These are phyloP conservation scores for Trisateles emortualis DNA, from an alignment of 2,888 invertebrate species.

Conservation along the genomic window DNA sequence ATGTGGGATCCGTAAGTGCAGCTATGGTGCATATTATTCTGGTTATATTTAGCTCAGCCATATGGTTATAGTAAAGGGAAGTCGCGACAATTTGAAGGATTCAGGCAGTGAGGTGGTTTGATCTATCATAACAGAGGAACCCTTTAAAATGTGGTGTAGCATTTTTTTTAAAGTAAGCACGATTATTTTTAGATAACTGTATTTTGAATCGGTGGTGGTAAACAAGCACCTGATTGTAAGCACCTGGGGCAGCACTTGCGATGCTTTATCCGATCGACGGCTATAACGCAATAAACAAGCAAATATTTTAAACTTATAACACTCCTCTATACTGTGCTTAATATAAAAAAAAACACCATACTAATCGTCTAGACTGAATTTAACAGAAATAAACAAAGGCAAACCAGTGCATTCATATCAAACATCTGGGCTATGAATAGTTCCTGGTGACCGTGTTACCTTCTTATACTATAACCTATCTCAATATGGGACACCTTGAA, in stretches of 20 bases:
- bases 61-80: slow-evolving; percentile 73
- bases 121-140: slow-evolving; percentile 28
- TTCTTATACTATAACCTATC: slow-evolving; percentile 79
- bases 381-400: slow-evolving; percentile 38
- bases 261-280: too few species aligned
- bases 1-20: slow-evolving; percentile 72
- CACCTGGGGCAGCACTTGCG: too few species aligned
- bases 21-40: slow-evolving; percentile 62
- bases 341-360: slow-evolving; percentile 7
- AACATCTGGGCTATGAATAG: slow-evolving; percentile 79
- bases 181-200: too few species aligned
- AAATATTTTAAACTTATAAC: background rate
- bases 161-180: too few species aligned
- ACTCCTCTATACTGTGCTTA: too few species aligned
- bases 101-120: slow-evolving; percentile 41
- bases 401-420: slow-evolving; percentile 59
- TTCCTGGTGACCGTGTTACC: slow-evolving; percentile 59
- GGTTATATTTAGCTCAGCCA: slow-evolving; percentile 81
- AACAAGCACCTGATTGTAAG: too few species aligned
- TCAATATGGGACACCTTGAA: slow-evolving; percentile 77
- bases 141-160: slow-evolving; percentile 33
- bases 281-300: too few species aligned
- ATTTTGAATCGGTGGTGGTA: too few species aligned
- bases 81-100: slow-evolving; percentile 57
- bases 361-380: slow-evolving; percentile 41